Evolutionary conservation across 2,888 invertebrate genomes (phyloP).

Genomic region (Nymphalis c-album): DNA sequence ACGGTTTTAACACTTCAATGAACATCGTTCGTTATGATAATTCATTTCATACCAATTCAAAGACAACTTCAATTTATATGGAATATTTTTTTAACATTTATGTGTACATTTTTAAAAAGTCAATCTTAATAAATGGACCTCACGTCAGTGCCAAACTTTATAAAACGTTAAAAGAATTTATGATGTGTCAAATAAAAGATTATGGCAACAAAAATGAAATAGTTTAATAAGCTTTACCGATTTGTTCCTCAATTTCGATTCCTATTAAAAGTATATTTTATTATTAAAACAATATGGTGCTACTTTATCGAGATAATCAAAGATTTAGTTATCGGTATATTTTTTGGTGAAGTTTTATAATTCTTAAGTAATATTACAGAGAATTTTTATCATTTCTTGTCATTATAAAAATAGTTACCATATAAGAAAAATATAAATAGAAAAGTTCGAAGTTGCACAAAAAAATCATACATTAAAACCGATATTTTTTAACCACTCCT

Average conservation of each 20-base stretch:
- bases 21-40: too few relatives aligned
- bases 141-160: too few relatives aligned
- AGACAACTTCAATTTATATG: too few relatives aligned
- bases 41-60: too few relatives aligned
- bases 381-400: constrained; percentile 29
- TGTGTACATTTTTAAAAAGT: too few relatives aligned
- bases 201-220: neutral
- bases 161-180: neutral
- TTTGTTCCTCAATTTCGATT: constrained; percentile 8
- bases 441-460: constrained; percentile 54
- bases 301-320: constrained; percentile 21
- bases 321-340: constrained; percentile 20
- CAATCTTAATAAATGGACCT: too few relatives aligned
- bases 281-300: constrained; percentile 34
- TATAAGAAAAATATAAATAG: constrained; percentile 35
- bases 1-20: too few relatives aligned
- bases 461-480: constrained; percentile 53
- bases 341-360: constrained; percentile 24
- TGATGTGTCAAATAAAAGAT: neutral
- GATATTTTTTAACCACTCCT: constrained; percentile 40
- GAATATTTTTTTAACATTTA: too few relatives aligned
- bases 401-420: constrained; percentile 46
- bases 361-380: constrained; percentile 14
- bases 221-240: neutral
- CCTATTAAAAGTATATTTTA: constrained; percentile 21